Evolutionary conservation across 2,797 vertebrate species (phyloP).

Genomic region (Bradypodion pumilum): DNA sequence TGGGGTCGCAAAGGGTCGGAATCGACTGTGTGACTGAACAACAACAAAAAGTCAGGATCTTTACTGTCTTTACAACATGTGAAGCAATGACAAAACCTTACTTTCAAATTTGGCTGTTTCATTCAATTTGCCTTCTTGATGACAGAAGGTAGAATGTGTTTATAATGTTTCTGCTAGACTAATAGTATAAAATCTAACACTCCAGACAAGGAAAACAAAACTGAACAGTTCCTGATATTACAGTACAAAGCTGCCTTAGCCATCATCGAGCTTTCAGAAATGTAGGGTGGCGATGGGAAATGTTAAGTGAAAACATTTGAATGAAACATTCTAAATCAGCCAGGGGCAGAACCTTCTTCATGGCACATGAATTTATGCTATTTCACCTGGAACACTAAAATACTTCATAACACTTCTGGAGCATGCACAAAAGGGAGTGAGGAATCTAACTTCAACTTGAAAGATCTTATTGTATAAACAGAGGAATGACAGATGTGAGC

Average conservation of each 20-base stretch:
- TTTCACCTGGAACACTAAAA: background rate
- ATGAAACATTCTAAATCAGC: no score
- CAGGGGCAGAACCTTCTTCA: no score
- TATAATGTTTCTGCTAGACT: background rate
- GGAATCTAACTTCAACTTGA: no score
- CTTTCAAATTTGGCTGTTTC: background rate
- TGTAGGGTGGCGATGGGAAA: background rate
- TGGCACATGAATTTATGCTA: background rate
- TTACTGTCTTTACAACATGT: no score
- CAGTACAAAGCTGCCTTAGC: background rate
- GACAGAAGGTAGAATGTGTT: background rate
- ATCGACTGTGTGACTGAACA: no score
- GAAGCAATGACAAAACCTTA: no score
- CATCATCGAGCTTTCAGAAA: background rate
- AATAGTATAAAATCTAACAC: background rate
- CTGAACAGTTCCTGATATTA: background rate
- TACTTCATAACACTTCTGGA: background rate
- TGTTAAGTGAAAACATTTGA: no score
- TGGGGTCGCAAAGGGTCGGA: no score
- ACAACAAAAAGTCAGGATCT: no score
- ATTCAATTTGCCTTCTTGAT: background rate
- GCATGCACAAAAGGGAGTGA: background rate
- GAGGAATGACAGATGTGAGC: background rate
- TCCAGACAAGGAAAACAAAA: no score
- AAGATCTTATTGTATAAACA: background rate